These are phyloP conservation scores for Globodera rostochiensis DNA, from an alignment of 1,140 invertebrate species.

Conservation along the genomic window DNA sequence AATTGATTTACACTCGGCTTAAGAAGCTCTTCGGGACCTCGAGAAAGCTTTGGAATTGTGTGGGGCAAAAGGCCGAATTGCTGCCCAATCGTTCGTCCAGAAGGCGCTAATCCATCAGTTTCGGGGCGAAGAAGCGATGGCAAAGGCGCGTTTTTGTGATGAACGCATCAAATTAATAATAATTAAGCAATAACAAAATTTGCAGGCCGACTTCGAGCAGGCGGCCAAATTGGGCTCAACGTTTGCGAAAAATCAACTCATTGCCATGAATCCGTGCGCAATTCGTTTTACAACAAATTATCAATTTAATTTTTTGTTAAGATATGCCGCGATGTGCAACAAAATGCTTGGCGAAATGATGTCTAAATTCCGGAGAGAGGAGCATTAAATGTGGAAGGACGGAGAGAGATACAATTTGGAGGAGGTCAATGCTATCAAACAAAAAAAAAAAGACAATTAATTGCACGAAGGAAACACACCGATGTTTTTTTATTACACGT, in stretches of 20 bases:
- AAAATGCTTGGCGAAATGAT: constrained; percentile 81
- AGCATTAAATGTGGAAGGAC: neutral
- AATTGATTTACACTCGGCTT: constrained; percentile 30
- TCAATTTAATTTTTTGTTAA: constrained; percentile 69
- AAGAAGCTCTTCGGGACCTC: constrained; percentile 78
- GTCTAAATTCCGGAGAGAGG: constrained; percentile 66
- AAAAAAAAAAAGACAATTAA: too few relatives aligned
- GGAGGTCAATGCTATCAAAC: too few relatives aligned
- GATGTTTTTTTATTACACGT: too few relatives aligned
- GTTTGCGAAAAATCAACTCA: constrained; percentile 78
- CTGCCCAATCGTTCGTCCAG: constrained; percentile 79
- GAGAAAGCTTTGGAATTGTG: constrained; percentile 75
- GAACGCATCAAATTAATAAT: neutral
- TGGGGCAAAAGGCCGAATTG: constrained; percentile 71
- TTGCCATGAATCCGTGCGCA: constrained; percentile 66
- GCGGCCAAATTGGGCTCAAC: constrained; percentile 77
- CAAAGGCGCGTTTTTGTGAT: constrained; percentile 66
- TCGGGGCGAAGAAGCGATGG: constrained; percentile 72
- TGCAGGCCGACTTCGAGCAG: constrained; percentile 73
- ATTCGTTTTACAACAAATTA: neutral
- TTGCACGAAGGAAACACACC: too few relatives aligned
- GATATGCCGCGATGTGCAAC: constrained; percentile 86
- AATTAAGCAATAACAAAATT: constrained; percentile 23
- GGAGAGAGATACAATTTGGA: neutral
- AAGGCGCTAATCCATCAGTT: constrained; percentile 75